phyloP scores from a whole-genome alignment of 2,888 invertebrate genomes.

The Oscheius sp. region DNA sequence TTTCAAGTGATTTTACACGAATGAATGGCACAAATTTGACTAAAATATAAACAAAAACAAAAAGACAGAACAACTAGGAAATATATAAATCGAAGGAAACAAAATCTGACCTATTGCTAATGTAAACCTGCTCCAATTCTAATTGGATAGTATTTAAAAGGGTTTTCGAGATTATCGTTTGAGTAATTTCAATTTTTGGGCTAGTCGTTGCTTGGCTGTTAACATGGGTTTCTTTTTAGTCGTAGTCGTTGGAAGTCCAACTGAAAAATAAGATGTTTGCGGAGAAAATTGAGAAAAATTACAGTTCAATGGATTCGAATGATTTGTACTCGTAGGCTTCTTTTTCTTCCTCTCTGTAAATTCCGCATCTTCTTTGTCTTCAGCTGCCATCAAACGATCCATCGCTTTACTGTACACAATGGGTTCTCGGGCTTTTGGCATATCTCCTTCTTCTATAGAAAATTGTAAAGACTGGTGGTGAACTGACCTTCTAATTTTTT shows the following conservation, averaged over 20 bases:
- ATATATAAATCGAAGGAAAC: neutral
- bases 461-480: neutral
- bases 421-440: conserved; percentile 7
- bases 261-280: neutral
- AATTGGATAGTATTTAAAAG: no score
- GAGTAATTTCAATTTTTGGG: conserved; percentile 19
- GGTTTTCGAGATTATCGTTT: neutral
- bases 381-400: conserved; percentile 15
- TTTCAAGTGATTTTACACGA: no score
- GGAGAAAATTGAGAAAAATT: neutral
- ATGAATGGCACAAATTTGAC: no score
- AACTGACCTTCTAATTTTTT: conserved; percentile 23
- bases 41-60: no score
- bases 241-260: neutral
- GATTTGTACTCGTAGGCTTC: neutral
- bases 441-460: conserved; percentile 12
- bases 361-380: conserved; percentile 11
- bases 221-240: conserved; percentile 20
- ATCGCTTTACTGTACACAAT: neutral
- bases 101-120: neutral
- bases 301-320: no score
- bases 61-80: no score
- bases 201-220: conserved; percentile 35
- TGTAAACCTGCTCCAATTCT: neutral
- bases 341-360: conserved; percentile 16